Base-by-base conservation (phyloP, 1,140 invertebrate genomes). In the Mya arenaria region DNA sequence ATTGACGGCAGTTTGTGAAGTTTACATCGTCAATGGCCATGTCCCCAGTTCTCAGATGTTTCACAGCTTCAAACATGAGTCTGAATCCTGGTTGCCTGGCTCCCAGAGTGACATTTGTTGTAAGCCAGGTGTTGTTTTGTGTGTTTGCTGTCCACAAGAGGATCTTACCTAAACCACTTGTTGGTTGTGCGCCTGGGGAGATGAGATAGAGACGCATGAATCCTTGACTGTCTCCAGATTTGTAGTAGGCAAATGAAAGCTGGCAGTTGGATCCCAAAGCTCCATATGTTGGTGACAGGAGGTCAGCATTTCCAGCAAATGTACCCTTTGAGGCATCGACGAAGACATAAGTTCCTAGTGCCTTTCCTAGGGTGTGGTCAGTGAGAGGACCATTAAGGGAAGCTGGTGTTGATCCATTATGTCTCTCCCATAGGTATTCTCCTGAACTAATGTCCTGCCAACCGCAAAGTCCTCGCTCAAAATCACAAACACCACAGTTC, bases 1-100 rank as follows among this genome's bases (percentile, higher is more conserved):
- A 36, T 4, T 86, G 30, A 36, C 80, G 84, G 84, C 91, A 92
- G 37, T 88, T 85, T 15, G 65, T 79, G 71, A 91, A 92, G 23
- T 73, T 58, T 3, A 92, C 86, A 77, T 92, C 91, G 78, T 92
- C 91, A 60, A 92, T 84, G 10, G 90, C 91, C 82, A 91, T 88
- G 52, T 88, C 88, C 28, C 84, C 87, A 34, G 88, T 81, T 41
- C 77, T 66, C 30, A 80, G 60, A 55, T 79, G 77, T 28, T 88
- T 84, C 0, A 85, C 55, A 30, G 84, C 85, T 77, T 89, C 87
- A 75, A 90, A 89, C 17, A 84, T 69, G 1, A 90, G 77, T 28
- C 72, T 68, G 52, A 88, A 86, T 36, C 87, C 86, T 52, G 84
- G 78, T 6, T 28, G 15, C 37, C 80, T 55, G 39, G 72, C 55